A percentile compares a stretch with the other conserved stretches of the same genome.
Conservation (phyloP, 2,113 vertebrate species). For the Anoplopoma fimbria region DNA sequence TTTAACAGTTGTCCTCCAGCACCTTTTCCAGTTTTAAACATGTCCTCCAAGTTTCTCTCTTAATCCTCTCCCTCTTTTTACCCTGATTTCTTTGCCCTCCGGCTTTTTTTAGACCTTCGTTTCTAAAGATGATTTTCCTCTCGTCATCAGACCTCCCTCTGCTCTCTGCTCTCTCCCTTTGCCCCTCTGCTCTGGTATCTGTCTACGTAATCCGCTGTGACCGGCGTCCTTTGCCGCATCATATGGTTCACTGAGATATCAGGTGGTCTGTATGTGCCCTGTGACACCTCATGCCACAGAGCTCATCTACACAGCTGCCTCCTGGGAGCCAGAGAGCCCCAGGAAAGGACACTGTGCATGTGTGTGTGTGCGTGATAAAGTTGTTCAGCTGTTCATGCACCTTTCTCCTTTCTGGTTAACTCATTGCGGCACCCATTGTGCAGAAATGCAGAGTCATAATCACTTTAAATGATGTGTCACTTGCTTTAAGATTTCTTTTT, state of each 20-base stretch:
- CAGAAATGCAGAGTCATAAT: not conserved
- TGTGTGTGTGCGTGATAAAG: slow-evolving; percentile 5
- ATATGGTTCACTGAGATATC: slow-evolving; percentile 49
- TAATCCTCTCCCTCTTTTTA: not conserved
- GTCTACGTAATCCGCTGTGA: slow-evolving; percentile 22
- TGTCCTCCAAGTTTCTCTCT: not conserved
- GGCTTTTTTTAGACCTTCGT: not conserved
- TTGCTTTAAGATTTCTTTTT: not conserved
- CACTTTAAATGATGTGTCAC: not conserved
- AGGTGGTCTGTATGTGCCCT: slow-evolving; percentile 48
- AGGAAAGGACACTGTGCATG: slow-evolving; percentile 48
- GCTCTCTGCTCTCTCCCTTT: not conserved
- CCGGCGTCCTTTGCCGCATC: slow-evolving; percentile 25
- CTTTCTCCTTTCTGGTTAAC: slow-evolving; percentile 2
- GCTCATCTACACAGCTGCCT: slow-evolving; percentile 40
- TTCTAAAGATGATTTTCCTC: slow-evolving; percentile 4
- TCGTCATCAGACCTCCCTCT: slow-evolving; percentile 13
- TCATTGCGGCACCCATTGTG: not conserved
- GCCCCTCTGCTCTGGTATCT: not conserved
- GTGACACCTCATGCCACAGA: slow-evolving; percentile 11
- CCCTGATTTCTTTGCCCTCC: slow-evolving; percentile 1
- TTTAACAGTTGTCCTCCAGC: not conserved
- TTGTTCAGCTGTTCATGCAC: slow-evolving; percentile 18
- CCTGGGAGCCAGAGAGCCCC: slow-evolving; percentile 49
- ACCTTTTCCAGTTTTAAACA: not conserved